Evolutionary conservation across 2,113 vertebrate genomes (phyloP), one percentile per base, ranked within the genome.

Genomic region (Bucco capensis): DNA sequence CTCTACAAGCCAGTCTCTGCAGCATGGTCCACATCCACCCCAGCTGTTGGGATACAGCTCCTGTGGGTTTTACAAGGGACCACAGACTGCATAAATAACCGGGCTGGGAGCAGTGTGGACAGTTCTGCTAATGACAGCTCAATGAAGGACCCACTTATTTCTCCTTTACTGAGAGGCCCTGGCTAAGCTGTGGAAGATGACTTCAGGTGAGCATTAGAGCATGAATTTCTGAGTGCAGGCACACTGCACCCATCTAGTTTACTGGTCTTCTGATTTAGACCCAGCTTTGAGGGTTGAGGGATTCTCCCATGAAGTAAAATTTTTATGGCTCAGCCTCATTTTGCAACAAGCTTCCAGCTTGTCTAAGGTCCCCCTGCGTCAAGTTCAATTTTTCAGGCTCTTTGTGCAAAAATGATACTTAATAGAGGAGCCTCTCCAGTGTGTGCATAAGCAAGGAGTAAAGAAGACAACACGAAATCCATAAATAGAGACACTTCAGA

Each of bases 401-500:
- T 89, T 81, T 76, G 56, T 90, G 82, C 71, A 87, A 92, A 94
- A 89, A 58, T 85, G 37, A 56, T 49, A 62, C 58, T 80, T 93
- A 96, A 92, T 83, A 71, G 67, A 95, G 58, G 51, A 93, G 47
- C 71, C 47, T 89, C 56, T 89, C 47, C 69, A 76, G 31, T 33
- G 33, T 79, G 82, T 61, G 84, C 80, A 75, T 50, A 60, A 67
- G 80, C 49, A 89, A 95, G 70, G 23, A 89, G 50, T 53, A 84
- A 90, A 85, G 92, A 79, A 75, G 81, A 66, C 54, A 92, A 86
- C 86, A 85, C 74, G 56, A 58, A 70, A 83, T 90, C 91, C 89
- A 94, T 94, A 96, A 94, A 96, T 92, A 96, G 95, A 89, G 84
- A 89, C 81, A 80, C 78, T 90, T 94, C 46, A 77, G 74, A 85